Conservation (phyloP, 2,797 vertebrate species). For the Sparus aurata region DNA sequence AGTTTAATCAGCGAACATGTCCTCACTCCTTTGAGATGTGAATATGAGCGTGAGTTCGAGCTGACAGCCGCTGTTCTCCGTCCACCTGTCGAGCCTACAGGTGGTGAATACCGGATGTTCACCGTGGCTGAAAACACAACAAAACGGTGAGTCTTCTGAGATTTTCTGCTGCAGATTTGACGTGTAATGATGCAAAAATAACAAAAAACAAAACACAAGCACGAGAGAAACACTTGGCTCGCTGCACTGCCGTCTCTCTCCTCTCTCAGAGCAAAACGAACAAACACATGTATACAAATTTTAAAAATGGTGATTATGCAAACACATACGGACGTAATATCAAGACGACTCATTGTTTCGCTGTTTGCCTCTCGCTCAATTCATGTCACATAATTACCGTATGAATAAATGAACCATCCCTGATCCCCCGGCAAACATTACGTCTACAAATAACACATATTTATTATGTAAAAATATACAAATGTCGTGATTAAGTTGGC, state of each 20-base stretch:
- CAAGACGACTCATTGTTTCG: slow-evolving; percentile 12
- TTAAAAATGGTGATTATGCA: slow-evolving; percentile 44
- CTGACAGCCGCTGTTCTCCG: slow-evolving; percentile 12
- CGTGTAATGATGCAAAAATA: slow-evolving; percentile 24
- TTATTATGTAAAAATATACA: neutral
- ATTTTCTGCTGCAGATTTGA: neutral
- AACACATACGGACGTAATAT: slow-evolving; percentile 8
- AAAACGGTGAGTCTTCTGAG: neutral
- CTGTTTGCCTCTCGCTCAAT: neutral
- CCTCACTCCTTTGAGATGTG: no score
- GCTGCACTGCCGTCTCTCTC: neutral
- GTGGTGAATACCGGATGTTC: neutral
- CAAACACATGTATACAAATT: slow-evolving; percentile 1
- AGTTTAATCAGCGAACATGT: neutral
- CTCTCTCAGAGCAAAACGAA: slow-evolving; percentile 13
- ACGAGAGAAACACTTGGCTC: neutral
- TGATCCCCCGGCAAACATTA: slow-evolving; percentile 1
- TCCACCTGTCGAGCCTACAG: neutral
- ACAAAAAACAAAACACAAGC: neutral
- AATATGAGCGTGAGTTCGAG: neutral
- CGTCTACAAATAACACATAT: slow-evolving; percentile 7
- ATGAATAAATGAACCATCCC: neutral
- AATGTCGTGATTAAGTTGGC: slow-evolving; percentile 2
- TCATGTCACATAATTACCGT: slow-evolving; percentile 11
- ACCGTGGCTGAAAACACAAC: neutral